Percentiles rank a stretch among this genome's conserved stretches.
These are phyloP conservation scores for Lacanobia wlatinum DNA, from an alignment of 2,888 invertebrate species.

Conservation along the genomic window DNA sequence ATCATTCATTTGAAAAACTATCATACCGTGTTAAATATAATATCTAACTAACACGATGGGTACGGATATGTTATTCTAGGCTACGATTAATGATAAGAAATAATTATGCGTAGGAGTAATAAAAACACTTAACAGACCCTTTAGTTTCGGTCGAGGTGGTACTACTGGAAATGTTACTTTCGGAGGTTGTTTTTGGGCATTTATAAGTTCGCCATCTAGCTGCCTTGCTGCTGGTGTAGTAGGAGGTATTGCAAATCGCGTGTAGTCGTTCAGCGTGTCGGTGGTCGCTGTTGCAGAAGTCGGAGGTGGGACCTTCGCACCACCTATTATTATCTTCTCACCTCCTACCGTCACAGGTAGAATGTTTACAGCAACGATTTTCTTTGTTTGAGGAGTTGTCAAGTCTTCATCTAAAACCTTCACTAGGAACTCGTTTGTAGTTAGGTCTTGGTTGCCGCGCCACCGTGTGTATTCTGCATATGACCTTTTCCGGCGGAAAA, in stretches of 20 bases:
- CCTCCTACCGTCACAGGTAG: conserved; percentile 71
- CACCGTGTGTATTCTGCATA: conserved; percentile 84
- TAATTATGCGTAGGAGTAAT: not conserved
- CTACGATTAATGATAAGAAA: not conserved
- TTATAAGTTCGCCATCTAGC: conserved; percentile 59
- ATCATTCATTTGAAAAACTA: not conserved
- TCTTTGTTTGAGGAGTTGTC: conserved; percentile 70
- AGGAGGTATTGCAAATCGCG: conserved; percentile 79
- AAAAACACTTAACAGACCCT: conserved; percentile 41
- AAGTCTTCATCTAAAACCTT: conserved; percentile 86
- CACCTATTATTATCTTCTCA: conserved; percentile 84
- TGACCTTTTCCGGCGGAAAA: conserved; percentile 81
- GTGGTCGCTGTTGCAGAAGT: conserved; percentile 53
- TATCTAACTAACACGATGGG: too few species aligned
- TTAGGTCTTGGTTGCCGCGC: conserved; percentile 75
- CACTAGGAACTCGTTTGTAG: conserved; percentile 84
- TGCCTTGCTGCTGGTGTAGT: conserved; percentile 66
- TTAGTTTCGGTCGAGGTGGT: conserved; percentile 35
- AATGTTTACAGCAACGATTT: conserved; percentile 82
- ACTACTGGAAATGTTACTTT: conserved; percentile 49
- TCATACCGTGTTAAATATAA: too few species aligned
- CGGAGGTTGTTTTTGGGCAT: conserved; percentile 52
- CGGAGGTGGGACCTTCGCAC: conserved; percentile 75
- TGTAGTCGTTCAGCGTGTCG: conserved; percentile 76
- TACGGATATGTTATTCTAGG: not conserved